phyloP scores from a whole-genome alignment of 2,113 vertebrate genomes.

The Podarcis raffonei region DNA sequence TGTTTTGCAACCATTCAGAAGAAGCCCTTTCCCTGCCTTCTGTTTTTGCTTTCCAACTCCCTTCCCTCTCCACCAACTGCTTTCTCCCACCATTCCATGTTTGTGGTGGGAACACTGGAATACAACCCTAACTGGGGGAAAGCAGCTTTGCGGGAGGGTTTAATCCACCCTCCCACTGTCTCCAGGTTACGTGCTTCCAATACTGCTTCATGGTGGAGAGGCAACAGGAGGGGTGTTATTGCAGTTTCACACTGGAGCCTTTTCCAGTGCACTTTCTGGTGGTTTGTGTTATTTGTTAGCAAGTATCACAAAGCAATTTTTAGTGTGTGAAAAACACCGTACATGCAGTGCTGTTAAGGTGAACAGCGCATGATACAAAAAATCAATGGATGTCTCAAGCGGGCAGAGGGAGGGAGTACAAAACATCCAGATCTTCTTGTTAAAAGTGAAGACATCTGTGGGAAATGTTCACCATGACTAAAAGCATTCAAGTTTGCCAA shows the following conservation, averaged over 20 bases:
- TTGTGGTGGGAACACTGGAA: background rate
- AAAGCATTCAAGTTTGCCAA: background rate
- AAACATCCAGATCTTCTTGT: background rate
- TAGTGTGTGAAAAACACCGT: background rate
- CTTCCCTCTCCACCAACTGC: background rate
- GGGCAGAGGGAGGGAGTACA: background rate
- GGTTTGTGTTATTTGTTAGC: background rate
- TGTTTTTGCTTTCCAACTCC: background rate
- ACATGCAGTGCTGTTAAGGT: background rate
- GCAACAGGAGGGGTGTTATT: background rate
- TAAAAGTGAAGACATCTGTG: background rate
- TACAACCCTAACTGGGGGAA: too few relatives aligned
- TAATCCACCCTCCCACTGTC: background rate
- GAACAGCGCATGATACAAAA: background rate
- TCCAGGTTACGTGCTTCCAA: too few relatives aligned
- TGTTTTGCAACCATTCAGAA: background rate
- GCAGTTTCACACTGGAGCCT: background rate
- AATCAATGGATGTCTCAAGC: background rate
- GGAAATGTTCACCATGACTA: background rate
- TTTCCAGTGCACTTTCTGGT: background rate
- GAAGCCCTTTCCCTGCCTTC: background rate
- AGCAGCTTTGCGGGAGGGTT: background rate
- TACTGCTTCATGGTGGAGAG: background rate
- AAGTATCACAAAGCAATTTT: background rate
- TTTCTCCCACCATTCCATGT: background rate